A percentile compares a stretch with the other conserved stretches of the same genome.
phyloP scores from a whole-genome alignment of 35 echinoderm and acorn worm species.

The Apostichopus japonicus region DNA sequence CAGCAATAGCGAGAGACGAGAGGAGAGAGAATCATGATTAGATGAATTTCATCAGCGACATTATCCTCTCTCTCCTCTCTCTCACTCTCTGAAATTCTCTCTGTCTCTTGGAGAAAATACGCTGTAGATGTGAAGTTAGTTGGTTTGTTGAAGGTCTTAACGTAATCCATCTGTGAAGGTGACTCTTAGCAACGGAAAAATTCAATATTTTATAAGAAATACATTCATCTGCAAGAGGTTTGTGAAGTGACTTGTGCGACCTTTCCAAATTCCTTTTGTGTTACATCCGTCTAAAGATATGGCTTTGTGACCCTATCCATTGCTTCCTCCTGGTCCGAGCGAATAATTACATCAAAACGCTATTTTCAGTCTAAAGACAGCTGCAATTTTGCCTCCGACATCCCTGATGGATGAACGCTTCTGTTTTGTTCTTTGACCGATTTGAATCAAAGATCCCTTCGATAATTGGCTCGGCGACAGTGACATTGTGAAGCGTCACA shows the following conservation, averaged over 20 bases:
- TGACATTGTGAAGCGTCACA: no score
- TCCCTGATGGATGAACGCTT: no score
- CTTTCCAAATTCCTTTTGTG: neutral
- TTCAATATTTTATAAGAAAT: neutral
- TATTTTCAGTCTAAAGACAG: no score
- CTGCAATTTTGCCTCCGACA: no score
- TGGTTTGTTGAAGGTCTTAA: neutral
- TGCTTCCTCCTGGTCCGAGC: neutral
- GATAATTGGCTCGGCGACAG: no score
- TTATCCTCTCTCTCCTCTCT: neutral
- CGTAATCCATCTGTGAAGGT: neutral
- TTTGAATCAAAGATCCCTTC: no score
- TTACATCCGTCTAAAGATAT: neutral
- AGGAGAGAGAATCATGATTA: neutral
- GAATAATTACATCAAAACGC: no score
- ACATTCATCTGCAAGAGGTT: neutral
- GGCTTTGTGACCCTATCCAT: neutral
- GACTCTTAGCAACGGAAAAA: neutral
- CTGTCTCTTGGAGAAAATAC: neutral
- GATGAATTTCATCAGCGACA: neutral
- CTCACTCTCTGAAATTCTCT: neutral
- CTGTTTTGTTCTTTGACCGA: no score
- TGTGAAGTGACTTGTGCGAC: neutral
- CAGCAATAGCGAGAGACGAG: neutral
- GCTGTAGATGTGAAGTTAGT: neutral